These are phyloP conservation scores for Poliocrania exsul DNA, from an alignment of 2,797 vertebrate genomes.

Conservation along the genomic window DNA sequence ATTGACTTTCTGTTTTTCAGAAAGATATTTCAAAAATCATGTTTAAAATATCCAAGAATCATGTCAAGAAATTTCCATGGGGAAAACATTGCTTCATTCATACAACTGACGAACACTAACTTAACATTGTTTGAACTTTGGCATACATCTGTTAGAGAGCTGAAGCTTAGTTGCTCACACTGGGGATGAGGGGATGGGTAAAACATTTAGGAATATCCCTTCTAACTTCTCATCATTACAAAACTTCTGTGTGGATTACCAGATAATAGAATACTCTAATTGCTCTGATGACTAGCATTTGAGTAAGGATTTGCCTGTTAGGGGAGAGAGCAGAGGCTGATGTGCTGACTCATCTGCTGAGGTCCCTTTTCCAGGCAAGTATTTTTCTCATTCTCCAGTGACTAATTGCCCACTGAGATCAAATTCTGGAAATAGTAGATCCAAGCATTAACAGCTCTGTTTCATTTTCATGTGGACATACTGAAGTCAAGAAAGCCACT, in stretches of 20 bases:
- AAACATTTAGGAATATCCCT: constrained; percentile 32
- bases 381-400: background rate
- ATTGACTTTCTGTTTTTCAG: background rate
- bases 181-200: background rate
- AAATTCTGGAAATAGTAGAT: background rate
- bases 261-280: background rate
- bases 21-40: background rate
- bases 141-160: background rate
- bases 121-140: background rate
- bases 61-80: background rate
- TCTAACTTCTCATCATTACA: background rate
- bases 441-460: fast-evolving
- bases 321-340: background rate
- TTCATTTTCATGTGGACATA: background rate
- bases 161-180: background rate
- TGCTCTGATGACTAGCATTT: constrained; percentile 14
- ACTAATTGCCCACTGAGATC: background rate
- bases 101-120: background rate
- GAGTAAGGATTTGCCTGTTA: constrained; percentile 12
- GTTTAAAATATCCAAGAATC: constrained; percentile 1
- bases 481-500: background rate
- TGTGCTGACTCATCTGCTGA: constrained; percentile 16
- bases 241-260: background rate
- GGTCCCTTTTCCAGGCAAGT: background rate
- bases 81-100: background rate